A percentile compares a stretch with the other conserved stretches of the same genome.
phyloP scores from a whole-genome alignment of 2,113 vertebrate species.

The Ciconia maguari region DNA sequence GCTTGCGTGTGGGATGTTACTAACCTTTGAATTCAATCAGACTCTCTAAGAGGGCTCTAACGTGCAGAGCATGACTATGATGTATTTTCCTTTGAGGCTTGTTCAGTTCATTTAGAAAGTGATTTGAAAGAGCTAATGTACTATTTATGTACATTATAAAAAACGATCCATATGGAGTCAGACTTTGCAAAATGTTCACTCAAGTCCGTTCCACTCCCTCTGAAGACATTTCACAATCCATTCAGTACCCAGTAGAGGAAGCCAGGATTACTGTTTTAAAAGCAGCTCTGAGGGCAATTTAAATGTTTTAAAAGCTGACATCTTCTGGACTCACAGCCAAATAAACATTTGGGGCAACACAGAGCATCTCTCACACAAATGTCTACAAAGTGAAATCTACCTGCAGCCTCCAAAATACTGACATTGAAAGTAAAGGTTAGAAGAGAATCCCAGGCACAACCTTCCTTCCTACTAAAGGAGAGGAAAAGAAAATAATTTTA shows the following conservation, averaged over 20 bases:
- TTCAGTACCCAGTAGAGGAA: conserved; percentile 37
- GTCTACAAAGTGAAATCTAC: background rate
- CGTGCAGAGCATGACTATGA: background rate
- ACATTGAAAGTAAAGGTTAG: background rate
- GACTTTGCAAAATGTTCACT: conserved; percentile 35
- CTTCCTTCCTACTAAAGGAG: background rate
- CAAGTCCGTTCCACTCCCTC: background rate
- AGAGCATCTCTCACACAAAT: background rate
- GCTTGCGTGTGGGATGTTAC: conserved; percentile 14
- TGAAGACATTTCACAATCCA: conserved; percentile 53
- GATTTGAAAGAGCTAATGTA: conserved; percentile 49
- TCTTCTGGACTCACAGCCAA: background rate
- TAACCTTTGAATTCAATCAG: conserved; percentile 53
- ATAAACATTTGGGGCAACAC: background rate
- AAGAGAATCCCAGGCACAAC: background rate
- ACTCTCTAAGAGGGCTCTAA: conserved; percentile 3
- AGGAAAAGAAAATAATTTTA: background rate
- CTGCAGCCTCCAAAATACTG: background rate
- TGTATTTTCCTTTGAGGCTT: conserved; percentile 56
- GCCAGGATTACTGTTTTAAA: conserved; percentile 44
- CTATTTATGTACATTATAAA: conserved; percentile 59
- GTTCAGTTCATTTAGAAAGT: conserved; percentile 53
- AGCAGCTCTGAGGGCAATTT: conserved; percentile 1
- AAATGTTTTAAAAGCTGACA: conserved; percentile 27
- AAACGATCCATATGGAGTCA: conserved; percentile 54